Evolutionary conservation across 2,113 vertebrate species (phyloP).

Genomic region (Lepus europaeus): DNA sequence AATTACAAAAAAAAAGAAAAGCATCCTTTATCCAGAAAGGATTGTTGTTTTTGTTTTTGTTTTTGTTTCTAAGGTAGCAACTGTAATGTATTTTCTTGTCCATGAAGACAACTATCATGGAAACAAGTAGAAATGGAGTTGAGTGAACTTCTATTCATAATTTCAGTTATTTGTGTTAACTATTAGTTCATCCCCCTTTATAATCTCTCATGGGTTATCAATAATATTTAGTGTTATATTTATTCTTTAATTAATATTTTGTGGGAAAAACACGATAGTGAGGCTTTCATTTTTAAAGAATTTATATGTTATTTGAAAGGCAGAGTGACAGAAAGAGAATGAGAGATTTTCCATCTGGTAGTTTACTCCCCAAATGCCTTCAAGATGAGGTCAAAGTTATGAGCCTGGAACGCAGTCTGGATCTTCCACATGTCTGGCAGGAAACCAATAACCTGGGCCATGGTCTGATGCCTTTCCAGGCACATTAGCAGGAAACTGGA

Average conservation of each 20-base stretch:
- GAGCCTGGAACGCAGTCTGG: no score
- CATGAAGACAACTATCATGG: neutral
- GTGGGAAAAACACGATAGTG: neutral
- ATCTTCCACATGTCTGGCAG: no score
- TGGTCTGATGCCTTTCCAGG: no score
- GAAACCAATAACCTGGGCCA: no score
- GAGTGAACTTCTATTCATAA: neutral
- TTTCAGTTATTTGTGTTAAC: neutral
- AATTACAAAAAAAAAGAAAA: constrained; percentile 56
- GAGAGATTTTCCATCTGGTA: no score
- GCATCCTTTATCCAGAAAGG: neutral
- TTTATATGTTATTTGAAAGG: no score
- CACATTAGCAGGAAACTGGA: no score
- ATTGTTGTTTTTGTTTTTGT: neutral
- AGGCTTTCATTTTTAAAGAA: neutral
- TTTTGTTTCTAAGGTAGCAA: neutral
- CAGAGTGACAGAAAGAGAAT: no score
- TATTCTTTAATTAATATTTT: constrained; percentile 5
- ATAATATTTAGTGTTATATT: neutral
- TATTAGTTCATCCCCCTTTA: neutral
- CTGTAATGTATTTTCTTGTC: neutral
- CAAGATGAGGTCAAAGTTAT: no score
- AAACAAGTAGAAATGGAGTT: neutral
- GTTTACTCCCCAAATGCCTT: no score
- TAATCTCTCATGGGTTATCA: neutral